Evolutionary conservation across 2,888 invertebrate genomes (phyloP), one percentile per base, ranked within the genome.

Genomic region (Drosophila borborema): DNA sequence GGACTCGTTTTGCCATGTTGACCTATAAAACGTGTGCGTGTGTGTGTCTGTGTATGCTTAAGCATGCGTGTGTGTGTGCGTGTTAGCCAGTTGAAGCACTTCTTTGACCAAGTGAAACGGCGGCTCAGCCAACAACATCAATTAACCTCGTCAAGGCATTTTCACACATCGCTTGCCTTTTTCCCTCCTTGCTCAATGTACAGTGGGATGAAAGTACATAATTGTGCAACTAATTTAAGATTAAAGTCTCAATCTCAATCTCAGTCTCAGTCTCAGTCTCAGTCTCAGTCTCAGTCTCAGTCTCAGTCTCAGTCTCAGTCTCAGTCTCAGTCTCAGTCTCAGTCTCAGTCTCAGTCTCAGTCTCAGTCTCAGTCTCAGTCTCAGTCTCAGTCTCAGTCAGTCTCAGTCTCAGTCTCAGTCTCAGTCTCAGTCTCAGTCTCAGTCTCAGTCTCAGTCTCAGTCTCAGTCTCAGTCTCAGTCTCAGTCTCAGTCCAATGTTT

Each of bases 61-160:
- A 38, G 38, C 14, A 14, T 38, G 41, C 46, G 46, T 41, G 12
- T n/a, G 12, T n/a, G 38, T 53, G 55, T 64, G 41, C 20, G 23
- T 45, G 28, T 55, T 71, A 64, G 59, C 41, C 63, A 59, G 71
- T 34, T 64, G 53, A 72, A 78, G 72, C 77, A 76, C 71, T 75
- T 74, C 66, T 80, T 76, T 66, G 80, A 53, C 66, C 77, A 71
- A 77, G 66, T 67, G 40, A 76, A 77, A 62, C 72, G 68, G 56
- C 58, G 54, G 65, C 72, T 77, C 65, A 78, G 43, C 62, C 70
- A 67, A 62, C 80, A 85, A 87, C 69, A 71, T 77, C 86, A 88
- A 83, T 83, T 88, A 83, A 64, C 74, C 54, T 60, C 67, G 64
- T 75, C 60, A 69, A 71, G 67, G 72, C 54, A 68, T 79, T 72